These are phyloP conservation scores for Homalodisca vitripennis DNA, from an alignment of 1,140 invertebrate genomes.

Conservation along the genomic window DNA sequence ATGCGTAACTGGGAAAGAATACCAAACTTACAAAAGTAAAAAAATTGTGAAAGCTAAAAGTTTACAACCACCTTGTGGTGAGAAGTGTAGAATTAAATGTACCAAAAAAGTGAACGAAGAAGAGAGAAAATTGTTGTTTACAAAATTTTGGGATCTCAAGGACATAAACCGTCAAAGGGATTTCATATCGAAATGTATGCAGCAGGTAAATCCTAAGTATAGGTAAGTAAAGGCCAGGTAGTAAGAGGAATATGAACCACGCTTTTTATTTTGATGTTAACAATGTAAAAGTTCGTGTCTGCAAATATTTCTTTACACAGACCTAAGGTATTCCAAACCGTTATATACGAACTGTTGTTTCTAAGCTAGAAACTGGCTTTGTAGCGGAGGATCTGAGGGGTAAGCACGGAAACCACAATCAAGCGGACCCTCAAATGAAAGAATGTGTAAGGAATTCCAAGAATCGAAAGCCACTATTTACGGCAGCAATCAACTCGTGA, in stretches of 20 bases:
- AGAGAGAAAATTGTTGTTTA: slow-evolving; percentile 8
- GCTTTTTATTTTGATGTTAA: slow-evolving; percentile 26
- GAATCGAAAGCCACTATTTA: slow-evolving; percentile 37
- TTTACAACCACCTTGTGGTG: not conserved
- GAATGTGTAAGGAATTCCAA: slow-evolving; percentile 27
- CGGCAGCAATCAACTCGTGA: slow-evolving; percentile 26
- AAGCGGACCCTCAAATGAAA: slow-evolving; percentile 21
- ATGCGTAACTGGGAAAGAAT: slow-evolving; percentile 23
- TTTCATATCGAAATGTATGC: slow-evolving; percentile 15
- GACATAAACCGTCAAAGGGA: slow-evolving; percentile 16
- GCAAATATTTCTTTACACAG: slow-evolving; percentile 35
- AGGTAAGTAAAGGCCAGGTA: slow-evolving; percentile 10
- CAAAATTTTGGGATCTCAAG: slow-evolving; percentile 22
- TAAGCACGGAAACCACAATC: slow-evolving; percentile 34
- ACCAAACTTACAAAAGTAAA: slow-evolving; percentile 20
- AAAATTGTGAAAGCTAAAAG: not conserved
- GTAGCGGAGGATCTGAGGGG: slow-evolving; percentile 28
- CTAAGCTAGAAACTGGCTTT: slow-evolving; percentile 26
- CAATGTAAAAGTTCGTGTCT: slow-evolving; percentile 29
- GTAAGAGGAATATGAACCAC: not conserved
- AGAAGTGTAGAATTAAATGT: slow-evolving; percentile 24
- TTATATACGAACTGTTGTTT: slow-evolving; percentile 28
- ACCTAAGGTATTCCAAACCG: slow-evolving; percentile 35
- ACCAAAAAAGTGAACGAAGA: slow-evolving; percentile 9
- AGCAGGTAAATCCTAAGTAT: slow-evolving; percentile 8